A percentile compares a stretch with the other conserved stretches of the same genome.
Evolutionary conservation across 2,888 invertebrate genomes (phyloP).

Genomic region (Napeogenes inachia): DNA sequence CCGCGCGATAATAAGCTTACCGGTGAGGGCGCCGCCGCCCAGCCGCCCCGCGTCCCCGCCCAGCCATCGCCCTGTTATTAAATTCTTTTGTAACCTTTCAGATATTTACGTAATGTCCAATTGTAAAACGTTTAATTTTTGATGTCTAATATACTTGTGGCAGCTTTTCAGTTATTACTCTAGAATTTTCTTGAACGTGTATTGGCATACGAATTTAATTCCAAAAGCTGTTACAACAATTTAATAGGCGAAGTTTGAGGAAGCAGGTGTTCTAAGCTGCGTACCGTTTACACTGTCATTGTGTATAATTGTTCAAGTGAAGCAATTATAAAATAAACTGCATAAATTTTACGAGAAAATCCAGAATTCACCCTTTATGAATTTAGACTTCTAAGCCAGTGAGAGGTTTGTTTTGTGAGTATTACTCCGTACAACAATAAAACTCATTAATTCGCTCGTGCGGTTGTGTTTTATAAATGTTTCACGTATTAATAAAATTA

Average conservation of each 20-base stretch:
- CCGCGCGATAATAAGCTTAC: conserved; percentile 71
- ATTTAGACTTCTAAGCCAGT: conserved; percentile 56
- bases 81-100: conserved; percentile 74
- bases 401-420: conserved; percentile 60
- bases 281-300: conserved; percentile 38
- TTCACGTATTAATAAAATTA: conserved; percentile 78
- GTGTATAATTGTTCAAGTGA: conserved; percentile 39
- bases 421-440: conserved; percentile 73
- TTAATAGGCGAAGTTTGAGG: conserved; percentile 46
- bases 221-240: conserved; percentile 44
- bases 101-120: conserved; percentile 61
- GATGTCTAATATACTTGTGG: conserved; percentile 20
- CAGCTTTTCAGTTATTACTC: conserved; percentile 8
- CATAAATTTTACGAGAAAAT: conserved; percentile 61
- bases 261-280: conserved; percentile 56
- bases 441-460: conserved; percentile 73
- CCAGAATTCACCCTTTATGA: conserved; percentile 43
- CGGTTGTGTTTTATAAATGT: conserved; percentile 75
- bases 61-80: conserved; percentile 62
- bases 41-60: conserved; percentile 43
- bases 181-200: conserved; percentile 8
- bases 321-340: conserved; percentile 59
- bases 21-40: conserved; percentile 44
- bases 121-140: conserved; percentile 54
- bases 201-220: conserved; percentile 14